phyloP scores from a whole-genome alignment of 2,113 vertebrate genomes.

The Pygoscelis adeliae region DNA sequence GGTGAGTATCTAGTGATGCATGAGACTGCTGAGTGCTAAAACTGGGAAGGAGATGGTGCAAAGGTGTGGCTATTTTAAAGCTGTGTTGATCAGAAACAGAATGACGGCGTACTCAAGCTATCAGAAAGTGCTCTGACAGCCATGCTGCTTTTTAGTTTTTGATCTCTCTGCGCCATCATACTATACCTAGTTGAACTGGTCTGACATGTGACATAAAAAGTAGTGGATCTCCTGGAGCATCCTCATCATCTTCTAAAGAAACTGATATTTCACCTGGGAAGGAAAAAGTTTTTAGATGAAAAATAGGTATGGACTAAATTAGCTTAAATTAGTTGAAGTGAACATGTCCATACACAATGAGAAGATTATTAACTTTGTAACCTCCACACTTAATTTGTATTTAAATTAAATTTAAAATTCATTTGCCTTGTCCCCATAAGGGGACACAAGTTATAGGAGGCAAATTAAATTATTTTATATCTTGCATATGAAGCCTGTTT shows the following conservation, averaged over 20 bases:
- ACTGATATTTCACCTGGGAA: slow-evolving; percentile 65
- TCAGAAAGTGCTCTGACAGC: not conserved
- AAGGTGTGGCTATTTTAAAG: not conserved
- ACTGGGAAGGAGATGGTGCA: not conserved
- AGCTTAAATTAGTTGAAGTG: not conserved
- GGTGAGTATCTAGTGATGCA: not conserved
- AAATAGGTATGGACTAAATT: slow-evolving; percentile 27
- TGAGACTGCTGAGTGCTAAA: not conserved
- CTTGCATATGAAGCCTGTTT: not conserved
- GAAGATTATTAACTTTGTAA: not conserved
- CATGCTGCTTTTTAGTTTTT: not conserved
- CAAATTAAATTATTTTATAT: not conserved
- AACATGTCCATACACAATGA: not conserved
- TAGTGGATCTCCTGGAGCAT: slow-evolving; percentile 63
- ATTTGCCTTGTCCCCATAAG: not conserved
- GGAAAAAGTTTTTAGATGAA: slow-evolving; percentile 51
- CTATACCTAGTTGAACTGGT: slow-evolving; percentile 72
- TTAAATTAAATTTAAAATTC: not conserved
- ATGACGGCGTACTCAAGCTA: not conserved
- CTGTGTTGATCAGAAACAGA: not conserved
- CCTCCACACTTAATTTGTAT: not conserved
- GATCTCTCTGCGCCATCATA: not conserved
- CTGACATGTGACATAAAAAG: slow-evolving; percentile 68
- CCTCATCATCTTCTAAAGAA: slow-evolving; percentile 72
- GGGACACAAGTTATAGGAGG: not conserved